Base-by-base conservation (phyloP, 2,797 vertebrate species). In the Onychomys leucogaster region DNA sequence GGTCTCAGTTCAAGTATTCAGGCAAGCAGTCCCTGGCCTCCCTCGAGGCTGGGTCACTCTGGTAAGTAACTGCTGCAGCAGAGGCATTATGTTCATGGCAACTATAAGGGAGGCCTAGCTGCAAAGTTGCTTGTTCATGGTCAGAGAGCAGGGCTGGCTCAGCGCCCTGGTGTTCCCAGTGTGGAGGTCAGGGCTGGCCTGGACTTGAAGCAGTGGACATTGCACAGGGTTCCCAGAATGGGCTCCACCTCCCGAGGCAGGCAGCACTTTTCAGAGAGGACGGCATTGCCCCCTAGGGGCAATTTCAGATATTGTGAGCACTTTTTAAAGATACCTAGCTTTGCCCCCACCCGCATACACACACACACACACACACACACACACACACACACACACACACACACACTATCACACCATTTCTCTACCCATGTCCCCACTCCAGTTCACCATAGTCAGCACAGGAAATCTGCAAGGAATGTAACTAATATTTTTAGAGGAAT, bases 231-330 rank as follows among this genome's bases (percentile, higher is more conserved):
- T 91, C 46, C 21, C 2, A 32, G 41, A 43, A 25, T 65, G 23
- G 59, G 16, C 77, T 89, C 71, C 52, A 61, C n/a, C n/a, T 9
- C 2, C 1, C 2, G 10, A 46, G 34, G 9, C 19, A 89, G 27
- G 3, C 61, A 69, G 29, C 46, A 10, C 29, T 88, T 94, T 90
- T 95, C 63, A 63, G 87, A 88, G 63, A 94, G 55, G 71, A 57
- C 21, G 78, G 21, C 77, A 95, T 89, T 96, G 96, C 97, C 97
- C 94, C 84, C 97, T 96, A 94, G 37, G 43, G 93, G 92, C 7
- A 21, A 32, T 85, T 90, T 49, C 37, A 57, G 76, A 41, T 89
- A 93, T n/a, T 73, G 67, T 49, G 4, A 89, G 71, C 10, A 34
- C 75, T 41, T 63, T 57, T 55, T 80, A 61, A 55, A 27, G 57